Evolutionary conservation across 2,888 invertebrate species (phyloP).

Genomic region (Drosophila macrospina): DNA sequence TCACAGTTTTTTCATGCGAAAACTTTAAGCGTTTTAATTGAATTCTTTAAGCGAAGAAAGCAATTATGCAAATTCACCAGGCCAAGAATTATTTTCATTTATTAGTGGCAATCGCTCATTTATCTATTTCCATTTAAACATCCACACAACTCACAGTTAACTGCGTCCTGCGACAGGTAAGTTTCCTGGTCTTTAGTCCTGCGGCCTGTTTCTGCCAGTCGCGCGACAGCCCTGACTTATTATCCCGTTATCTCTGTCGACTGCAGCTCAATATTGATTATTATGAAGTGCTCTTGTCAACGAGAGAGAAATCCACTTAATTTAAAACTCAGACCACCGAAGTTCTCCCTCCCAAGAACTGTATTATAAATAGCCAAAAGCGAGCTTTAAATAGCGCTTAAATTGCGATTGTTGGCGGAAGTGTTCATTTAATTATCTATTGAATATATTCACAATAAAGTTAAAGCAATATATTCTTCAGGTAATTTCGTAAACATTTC

Average conservation of each 20-base stretch:
- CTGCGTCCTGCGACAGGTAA: slow-evolving; percentile 13
- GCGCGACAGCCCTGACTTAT: slow-evolving; percentile 60
- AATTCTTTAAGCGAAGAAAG: slow-evolving; percentile 56
- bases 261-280: slow-evolving; percentile 57
- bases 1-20: slow-evolving; percentile 27
- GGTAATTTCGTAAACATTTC: too few species aligned
- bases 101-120: slow-evolving; percentile 48
- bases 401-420: slow-evolving; percentile 33
- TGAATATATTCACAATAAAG: too few species aligned
- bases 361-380: slow-evolving; percentile 28
- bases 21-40: slow-evolving; percentile 54
- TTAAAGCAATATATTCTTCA: too few species aligned
- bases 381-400: slow-evolving; percentile 45
- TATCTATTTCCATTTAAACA: slow-evolving; percentile 32
- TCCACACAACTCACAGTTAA: slow-evolving; percentile 34
- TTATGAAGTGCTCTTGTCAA: slow-evolving; percentile 69
- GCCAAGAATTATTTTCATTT: slow-evolving; percentile 54
- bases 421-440: too few species aligned
- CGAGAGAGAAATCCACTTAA: slow-evolving; percentile 63
- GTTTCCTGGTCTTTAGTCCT: slow-evolving; percentile 4
- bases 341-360: background rate
- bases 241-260: slow-evolving; percentile 53
- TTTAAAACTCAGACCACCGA: slow-evolving; percentile 35
- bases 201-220: slow-evolving; percentile 44
- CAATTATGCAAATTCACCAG: slow-evolving; percentile 71